A percentile compares a stretch with the other conserved stretches of the same genome.
Conservation (phyloP, 2,888 invertebrate species). For the Pollenia griseotomentosa region DNA sequence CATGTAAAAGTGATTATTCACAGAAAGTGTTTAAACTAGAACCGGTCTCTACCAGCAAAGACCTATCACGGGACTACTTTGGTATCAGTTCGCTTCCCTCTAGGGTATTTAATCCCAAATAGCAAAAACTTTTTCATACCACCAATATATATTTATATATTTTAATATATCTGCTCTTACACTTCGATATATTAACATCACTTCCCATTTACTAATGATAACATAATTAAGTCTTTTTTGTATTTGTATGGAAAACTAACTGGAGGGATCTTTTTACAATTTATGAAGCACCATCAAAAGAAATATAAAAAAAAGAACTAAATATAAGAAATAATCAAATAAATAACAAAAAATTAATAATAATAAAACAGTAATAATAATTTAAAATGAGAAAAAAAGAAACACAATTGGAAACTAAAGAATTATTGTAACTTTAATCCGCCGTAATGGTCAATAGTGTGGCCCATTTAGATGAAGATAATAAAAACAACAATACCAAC, state of each 20-base stretch:
- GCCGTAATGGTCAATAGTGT: slow-evolving; percentile 68
- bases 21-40: too few species aligned
- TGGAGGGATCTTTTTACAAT: slow-evolving; percentile 1
- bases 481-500: slow-evolving; percentile 24
- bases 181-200: background rate
- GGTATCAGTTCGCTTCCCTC: too few species aligned
- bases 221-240: slow-evolving; percentile 30
- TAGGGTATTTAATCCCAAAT: too few species aligned
- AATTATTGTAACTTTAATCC: slow-evolving; percentile 68
- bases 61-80: too few species aligned
- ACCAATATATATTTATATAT: too few species aligned
- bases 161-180: too few species aligned
- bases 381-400: slow-evolving; percentile 39
- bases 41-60: too few species aligned
- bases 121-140: too few species aligned
- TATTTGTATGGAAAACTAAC: background rate
- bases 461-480: slow-evolving; percentile 49
- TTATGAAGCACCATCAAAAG: slow-evolving; percentile 14
- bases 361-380: slow-evolving; percentile 63
- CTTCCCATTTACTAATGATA: slow-evolving; percentile 8
- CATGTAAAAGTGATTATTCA: too few species aligned
- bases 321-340: slow-evolving; percentile 29
- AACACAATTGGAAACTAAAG: slow-evolving; percentile 43
- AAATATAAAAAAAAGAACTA: slow-evolving; percentile 2
- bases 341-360: slow-evolving; percentile 51